A percentile compares a stretch with the other conserved stretches of the same genome.
phyloP scores from a whole-genome alignment of 1,140 invertebrate species.

The Phenacoccus solenopsis region DNA sequence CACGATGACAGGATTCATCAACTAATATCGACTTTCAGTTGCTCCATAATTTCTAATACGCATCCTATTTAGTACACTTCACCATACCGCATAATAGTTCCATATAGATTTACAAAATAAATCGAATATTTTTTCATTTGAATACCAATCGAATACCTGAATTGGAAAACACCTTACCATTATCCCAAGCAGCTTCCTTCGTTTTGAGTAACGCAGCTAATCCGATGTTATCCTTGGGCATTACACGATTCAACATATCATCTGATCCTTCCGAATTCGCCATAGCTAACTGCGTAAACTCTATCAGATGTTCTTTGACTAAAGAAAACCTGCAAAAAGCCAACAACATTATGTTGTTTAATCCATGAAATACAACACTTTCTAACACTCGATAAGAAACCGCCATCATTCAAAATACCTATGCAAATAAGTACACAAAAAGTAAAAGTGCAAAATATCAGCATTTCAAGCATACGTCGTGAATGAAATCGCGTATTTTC shows the following conservation, averaged over 20 bases:
- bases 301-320: constrained; percentile 88
- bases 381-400: neutral
- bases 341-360: constrained; percentile 12
- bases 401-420: neutral
- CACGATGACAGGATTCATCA: too few species aligned
- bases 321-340: constrained; percentile 65
- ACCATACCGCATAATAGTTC: too few species aligned
- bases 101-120: too few species aligned
- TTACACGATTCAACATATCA: constrained; percentile 97
- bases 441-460: too few species aligned
- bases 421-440: neutral
- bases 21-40: too few species aligned
- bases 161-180: constrained; percentile 54
- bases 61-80: too few species aligned
- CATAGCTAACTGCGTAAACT: constrained; percentile 98
- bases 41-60: too few species aligned
- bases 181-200: constrained; percentile 85
- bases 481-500: too few species aligned
- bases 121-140: too few species aligned
- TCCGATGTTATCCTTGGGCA: constrained; percentile 99
- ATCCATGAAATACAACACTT: neutral
- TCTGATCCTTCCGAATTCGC: constrained; percentile 94
- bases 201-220: constrained; percentile 87
- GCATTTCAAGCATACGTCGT: too few species aligned
- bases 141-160: too few species aligned